phyloP scores from a whole-genome alignment of 1,140 invertebrate genomes.

The Leptinotarsa defecta region DNA sequence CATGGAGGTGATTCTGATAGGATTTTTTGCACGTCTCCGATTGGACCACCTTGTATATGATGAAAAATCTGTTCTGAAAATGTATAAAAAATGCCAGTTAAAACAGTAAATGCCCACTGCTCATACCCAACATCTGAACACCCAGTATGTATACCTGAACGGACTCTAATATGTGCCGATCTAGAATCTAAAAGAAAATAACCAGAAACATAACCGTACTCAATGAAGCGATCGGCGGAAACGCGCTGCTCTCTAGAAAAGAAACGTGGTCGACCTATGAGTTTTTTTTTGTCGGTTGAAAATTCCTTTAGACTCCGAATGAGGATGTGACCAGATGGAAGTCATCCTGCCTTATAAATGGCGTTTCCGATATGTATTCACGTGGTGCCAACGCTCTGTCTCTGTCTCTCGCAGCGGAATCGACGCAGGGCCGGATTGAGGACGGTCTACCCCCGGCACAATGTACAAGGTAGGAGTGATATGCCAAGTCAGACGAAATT shows the following conservation, averaged over 20 bases:
- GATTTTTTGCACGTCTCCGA: no score
- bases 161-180: background rate
- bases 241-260: conserved; percentile 10
- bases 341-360: conserved; percentile 49
- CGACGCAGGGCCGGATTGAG: background rate
- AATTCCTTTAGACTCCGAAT: conserved; percentile 44
- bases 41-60: no score
- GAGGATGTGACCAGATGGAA: conserved; percentile 50
- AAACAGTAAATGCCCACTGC: no score
- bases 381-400: conserved; percentile 27
- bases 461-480: background rate
- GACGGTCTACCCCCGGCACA: background rate
- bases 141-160: background rate
- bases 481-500: background rate
- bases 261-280: conserved; percentile 21
- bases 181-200: conserved; percentile 1
- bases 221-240: conserved; percentile 19
- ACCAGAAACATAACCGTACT: background rate
- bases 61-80: no score
- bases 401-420: background rate
- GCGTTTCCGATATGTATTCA: conserved; percentile 41
- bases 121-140: background rate
- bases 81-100: no score
- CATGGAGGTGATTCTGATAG: no score
- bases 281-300: conserved; percentile 42